Base-by-base conservation (phyloP, 1,140 invertebrate species). In the Zaprionus ornatus region DNA sequence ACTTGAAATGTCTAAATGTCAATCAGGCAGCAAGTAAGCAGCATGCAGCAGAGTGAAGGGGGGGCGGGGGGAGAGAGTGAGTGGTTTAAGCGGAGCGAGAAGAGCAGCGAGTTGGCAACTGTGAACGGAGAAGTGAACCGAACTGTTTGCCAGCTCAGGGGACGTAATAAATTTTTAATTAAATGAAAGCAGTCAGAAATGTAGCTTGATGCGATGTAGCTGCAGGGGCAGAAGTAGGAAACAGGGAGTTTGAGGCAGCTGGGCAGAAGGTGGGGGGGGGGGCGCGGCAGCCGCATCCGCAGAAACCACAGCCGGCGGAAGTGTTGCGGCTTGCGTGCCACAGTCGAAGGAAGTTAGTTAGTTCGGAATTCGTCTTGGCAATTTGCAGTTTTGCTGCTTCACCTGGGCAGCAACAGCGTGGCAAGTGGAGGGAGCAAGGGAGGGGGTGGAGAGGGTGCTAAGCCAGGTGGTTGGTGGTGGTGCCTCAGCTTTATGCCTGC, bases 131-230 rank as follows among this genome's bases (percentile, higher is more conserved):
- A 6, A 45, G n/a, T 9, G 42, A 48, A 48, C 37, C 21, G n/a
- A 65, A 50, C 64, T 61, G 21, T 13, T 60, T 74, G 72, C 50
- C 67, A 52, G 67, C 50, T 75, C 54, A 64, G 54, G 68, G 60
- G 27, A 69, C 55, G 52, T 77, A 77, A 77, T 77, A 77, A 73
- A 77, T 73, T 77, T 77, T 77, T 77, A 77, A 77, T 77, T 77
- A 77, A 77, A 77, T 77, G 74, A 77, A 74, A 77, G 70, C 68
- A 76, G 66, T 70, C 66, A 74, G 66, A 70, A 74, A 52, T 70
- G 50, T 70, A 59, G 40, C 40, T 27, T 21, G 67, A 35, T 10
- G 21, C 45, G 4, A 10, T 21, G 21, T 23, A n/a, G 7, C 13
- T 37, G 21, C 15, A 17, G 15, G 19, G 19, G 15, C 45, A 23